Conservation (phyloP, 2,888 invertebrate species). For the Mimumesa dahlbomi region DNA sequence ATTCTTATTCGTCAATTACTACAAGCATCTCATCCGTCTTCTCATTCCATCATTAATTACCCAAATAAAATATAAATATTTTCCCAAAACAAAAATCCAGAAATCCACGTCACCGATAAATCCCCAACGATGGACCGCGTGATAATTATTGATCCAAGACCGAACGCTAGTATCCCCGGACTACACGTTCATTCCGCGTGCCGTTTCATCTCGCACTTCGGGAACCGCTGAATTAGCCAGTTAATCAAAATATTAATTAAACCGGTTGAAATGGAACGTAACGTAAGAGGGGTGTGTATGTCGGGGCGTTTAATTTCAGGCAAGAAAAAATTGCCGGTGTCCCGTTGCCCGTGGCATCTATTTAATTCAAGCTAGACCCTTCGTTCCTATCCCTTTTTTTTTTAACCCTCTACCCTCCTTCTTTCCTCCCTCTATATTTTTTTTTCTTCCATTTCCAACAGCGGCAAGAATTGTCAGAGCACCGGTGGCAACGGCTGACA, state of each 20-base stretch:
- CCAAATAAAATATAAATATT: too few species aligned
- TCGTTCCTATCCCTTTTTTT: conserved; percentile 17
- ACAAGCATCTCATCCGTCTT: too few species aligned
- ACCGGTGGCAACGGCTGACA: conserved; percentile 33
- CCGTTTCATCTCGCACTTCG: too few species aligned
- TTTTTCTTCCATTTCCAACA: conserved; percentile 18
- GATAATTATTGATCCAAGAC: too few species aligned
- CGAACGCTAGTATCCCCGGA: too few species aligned
- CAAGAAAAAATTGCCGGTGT: conserved; percentile 58
- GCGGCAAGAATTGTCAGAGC: conserved; percentile 43
- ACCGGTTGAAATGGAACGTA: conserved; percentile 15
- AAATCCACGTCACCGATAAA: too few species aligned
- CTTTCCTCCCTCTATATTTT: conserved; percentile 4
- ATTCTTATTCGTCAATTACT: too few species aligned
- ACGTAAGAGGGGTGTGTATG: background rate
- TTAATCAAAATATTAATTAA: conserved; percentile 50
- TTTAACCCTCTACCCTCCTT: conserved; percentile 8
- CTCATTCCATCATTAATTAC: too few species aligned
- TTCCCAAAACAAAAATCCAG: too few species aligned
- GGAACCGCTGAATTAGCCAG: too few species aligned
- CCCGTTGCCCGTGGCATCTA: conserved; percentile 62
- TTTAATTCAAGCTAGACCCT: conserved; percentile 56
- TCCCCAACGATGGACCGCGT: too few species aligned
- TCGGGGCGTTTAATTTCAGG: conserved; percentile 43
- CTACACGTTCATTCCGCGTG: too few species aligned